Evolutionary conservation across 2,888 invertebrate genomes (phyloP), one percentile per base, ranked within the genome.

Genomic region (Cheilosia variabilis): DNA sequence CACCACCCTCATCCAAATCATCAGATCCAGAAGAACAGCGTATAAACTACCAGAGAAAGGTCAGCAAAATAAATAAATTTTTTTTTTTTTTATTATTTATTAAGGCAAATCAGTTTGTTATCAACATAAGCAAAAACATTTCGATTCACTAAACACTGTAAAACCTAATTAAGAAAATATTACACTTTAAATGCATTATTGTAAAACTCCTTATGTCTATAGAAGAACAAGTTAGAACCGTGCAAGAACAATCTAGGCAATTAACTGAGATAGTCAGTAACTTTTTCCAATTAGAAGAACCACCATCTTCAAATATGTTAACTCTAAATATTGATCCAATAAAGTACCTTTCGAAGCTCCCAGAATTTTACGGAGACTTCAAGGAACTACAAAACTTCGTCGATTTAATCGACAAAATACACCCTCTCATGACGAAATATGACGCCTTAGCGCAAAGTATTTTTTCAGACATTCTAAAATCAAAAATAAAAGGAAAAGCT

Each of bases 361-460:
- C 75, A 6, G 75, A 75, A 47, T 75, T 75, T n/a, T 15, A 31
- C 7, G 65, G 75, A 1, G 63, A 75, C n/a, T 75, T 13, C 27
- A 75, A 45, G 5, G 65, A 65, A 19, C 37, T 63, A 0, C 63
- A 63, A 47, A 73, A 63, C 13, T 73, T 73, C 55, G 6, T 69
- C n/a, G 57, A 69, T 7, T 17, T 58, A 13, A 41, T 58, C 13
- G 58, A 71, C 58, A 66, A 53, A 66, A 53, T 41, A 22, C 45
- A 72, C n/a, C 58, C 71, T 4, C n/a, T 34, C 5, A 19, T 72
- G 22, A 41, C 19, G 4, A 34, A 53, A 41, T 62, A 62, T 27
- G 72, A 73, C 4, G 4, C 50, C 6, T 5, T 62, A 19, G 52
- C 57, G 5, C 57, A 65, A 47, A 31, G 57, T 15, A 76, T 76